Percentiles rank a stretch among this genome's conserved stretches.
These are phyloP conservation scores for honey bee (Apis mellifera) DNA, from an alignment of 1,140 invertebrate genomes.

Conservation along the genomic window DNA sequence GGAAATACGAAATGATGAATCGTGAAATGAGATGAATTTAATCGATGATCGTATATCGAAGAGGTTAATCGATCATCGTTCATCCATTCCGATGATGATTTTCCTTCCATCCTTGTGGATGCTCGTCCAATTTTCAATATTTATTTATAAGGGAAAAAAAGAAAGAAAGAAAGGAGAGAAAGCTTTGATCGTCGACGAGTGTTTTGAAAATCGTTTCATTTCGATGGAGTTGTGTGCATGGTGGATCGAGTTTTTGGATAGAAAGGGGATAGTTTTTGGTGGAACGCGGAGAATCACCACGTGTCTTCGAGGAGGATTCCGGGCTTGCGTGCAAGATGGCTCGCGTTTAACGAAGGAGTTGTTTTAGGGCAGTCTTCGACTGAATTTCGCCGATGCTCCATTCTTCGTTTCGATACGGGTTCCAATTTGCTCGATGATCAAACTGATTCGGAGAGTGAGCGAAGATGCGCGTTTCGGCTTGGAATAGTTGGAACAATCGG, in stretches of 20 bases:
- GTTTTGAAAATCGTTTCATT: background rate
- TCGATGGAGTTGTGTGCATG: background rate
- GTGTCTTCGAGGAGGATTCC: slow-evolving; percentile 6
- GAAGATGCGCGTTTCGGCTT: background rate
- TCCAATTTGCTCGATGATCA: background rate
- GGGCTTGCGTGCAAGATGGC: background rate
- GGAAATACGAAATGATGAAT: too few relatives aligned
- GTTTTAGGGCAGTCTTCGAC: background rate
- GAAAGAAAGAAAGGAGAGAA: too few relatives aligned
- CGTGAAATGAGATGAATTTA: too few relatives aligned
- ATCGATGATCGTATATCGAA: too few relatives aligned
- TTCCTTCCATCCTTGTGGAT: too few relatives aligned
- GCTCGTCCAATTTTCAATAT: too few relatives aligned
- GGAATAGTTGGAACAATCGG: background rate
- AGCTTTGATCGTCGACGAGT: too few relatives aligned
- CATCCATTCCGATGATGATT: too few relatives aligned
- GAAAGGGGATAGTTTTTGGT: background rate
- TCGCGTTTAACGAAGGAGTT: slow-evolving; percentile 14
- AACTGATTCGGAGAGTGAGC: slow-evolving; percentile 9
- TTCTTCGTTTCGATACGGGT: background rate
- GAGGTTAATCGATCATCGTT: too few relatives aligned
- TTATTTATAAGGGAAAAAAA: too few relatives aligned
- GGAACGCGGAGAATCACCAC: slow-evolving; percentile 19
- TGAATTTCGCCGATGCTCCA: slow-evolving; percentile 1
- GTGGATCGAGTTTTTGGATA: background rate